phyloP scores from a whole-genome alignment of 2,113 vertebrate species.

The Ginglymostoma cirratum region DNA sequence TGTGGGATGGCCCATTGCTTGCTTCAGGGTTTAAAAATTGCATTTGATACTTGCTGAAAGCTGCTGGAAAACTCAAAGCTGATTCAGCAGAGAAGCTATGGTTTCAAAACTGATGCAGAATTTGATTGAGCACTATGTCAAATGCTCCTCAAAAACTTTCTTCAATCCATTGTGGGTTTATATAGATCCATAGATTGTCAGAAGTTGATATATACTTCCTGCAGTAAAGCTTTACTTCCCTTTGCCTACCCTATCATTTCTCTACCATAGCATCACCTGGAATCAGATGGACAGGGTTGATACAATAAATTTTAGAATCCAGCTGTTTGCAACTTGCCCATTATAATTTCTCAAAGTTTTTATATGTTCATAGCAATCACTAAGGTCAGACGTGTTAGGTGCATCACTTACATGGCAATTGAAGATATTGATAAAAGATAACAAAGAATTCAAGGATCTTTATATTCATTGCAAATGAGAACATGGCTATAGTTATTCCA shows the following conservation, averaged over 20 bases:
- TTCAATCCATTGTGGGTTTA: neutral
- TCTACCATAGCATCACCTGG: neutral
- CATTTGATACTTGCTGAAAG: slow-evolving; percentile 28
- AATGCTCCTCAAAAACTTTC: neutral
- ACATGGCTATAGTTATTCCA: neutral
- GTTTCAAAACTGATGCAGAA: slow-evolving; percentile 6
- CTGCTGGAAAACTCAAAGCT: neutral
- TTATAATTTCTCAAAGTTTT: neutral
- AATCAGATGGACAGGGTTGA: neutral
- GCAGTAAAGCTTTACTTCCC: neutral
- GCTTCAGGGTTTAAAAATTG: slow-evolving; percentile 27
- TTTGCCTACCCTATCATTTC: neutral
- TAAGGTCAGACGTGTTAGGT: neutral
- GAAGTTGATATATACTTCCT: neutral
- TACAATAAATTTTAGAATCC: neutral
- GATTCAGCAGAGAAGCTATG: slow-evolving; percentile 22
- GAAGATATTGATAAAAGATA: neutral
- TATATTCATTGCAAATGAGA: neutral
- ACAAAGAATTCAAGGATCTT: neutral
- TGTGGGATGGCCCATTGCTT: slow-evolving; percentile 13
- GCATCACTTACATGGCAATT: neutral
- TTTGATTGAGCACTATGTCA: neutral
- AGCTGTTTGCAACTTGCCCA: neutral
- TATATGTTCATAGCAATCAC: neutral
- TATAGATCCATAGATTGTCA: neutral